These are phyloP conservation scores for Drusus annulatus DNA, from an alignment of 1,140 invertebrate species.

Conservation along the genomic window DNA sequence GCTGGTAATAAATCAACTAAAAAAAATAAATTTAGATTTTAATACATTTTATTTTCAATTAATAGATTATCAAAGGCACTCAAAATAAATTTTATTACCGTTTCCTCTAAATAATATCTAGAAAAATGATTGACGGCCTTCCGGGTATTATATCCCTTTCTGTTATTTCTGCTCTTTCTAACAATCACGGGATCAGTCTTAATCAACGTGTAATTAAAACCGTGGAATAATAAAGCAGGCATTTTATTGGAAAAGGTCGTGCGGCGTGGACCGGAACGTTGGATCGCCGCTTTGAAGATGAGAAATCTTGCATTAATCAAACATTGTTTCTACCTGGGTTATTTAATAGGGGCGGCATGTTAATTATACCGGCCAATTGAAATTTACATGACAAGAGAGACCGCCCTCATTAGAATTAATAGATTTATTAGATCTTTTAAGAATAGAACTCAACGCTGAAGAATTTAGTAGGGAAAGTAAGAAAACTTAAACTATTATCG, in stretches of 20 bases:
- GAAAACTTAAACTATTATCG: too few relatives aligned
- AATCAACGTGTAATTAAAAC: constrained; percentile 33
- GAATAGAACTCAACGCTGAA: too few relatives aligned
- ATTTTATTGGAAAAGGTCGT: constrained; percentile 17
- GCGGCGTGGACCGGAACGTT: neutral
- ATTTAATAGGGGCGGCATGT: constrained; percentile 5
- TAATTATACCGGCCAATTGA: neutral
- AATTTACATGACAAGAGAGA: neutral
- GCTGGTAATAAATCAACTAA: too few relatives aligned
- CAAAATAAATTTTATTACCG: too few relatives aligned
- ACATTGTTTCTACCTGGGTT: neutral
- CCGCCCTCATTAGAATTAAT: neutral
- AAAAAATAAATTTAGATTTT: too few relatives aligned
- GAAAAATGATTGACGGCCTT: constrained; percentile 29
- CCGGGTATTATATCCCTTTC: neutral
- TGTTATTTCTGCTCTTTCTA: constrained; percentile 16
- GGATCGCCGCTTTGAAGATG: constrained; percentile 19
- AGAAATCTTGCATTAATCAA: constrained; percentile 17
- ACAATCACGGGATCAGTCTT: constrained; percentile 7
- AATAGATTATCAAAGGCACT: too few relatives aligned
- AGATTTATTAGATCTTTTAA: too few relatives aligned
- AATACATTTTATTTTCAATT: too few relatives aligned
- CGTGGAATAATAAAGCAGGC: neutral
- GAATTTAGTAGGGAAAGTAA: too few relatives aligned
- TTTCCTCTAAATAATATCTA: too few relatives aligned